These are phyloP conservation scores for Notolabrus celidotus DNA, from an alignment of 2,797 vertebrate genomes.

Conservation along the genomic window DNA sequence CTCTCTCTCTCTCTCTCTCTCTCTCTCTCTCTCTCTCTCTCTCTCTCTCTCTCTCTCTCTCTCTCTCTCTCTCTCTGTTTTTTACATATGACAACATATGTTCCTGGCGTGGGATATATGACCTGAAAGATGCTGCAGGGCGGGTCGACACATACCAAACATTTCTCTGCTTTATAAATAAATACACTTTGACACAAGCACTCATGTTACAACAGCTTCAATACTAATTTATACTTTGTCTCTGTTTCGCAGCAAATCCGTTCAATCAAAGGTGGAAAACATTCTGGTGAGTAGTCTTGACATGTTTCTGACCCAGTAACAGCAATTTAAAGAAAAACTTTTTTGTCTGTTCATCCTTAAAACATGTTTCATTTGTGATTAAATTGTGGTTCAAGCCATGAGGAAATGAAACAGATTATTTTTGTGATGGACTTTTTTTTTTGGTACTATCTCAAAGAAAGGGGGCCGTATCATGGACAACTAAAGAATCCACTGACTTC, in stretches of 20 bases:
- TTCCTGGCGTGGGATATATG: conserved; percentile 78
- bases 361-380: background rate
- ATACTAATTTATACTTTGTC: conserved; percentile 82
- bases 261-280: conserved; percentile 98
- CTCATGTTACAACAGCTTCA: conserved; percentile 76
- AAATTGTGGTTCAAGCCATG: background rate
- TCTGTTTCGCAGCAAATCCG: conserved; percentile 94
- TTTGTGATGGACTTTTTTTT: background rate
- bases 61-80: conserved; percentile 51
- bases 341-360: background rate
- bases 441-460: background rate
- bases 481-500: background rate
- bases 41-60: conserved; percentile 29
- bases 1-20: conserved; percentile 45
- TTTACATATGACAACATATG: conserved; percentile 79
- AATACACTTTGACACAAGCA: conserved; percentile 76
- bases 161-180: conserved; percentile 88
- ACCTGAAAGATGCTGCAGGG: conserved; percentile 76
- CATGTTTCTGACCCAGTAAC: background rate
- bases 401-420: background rate
- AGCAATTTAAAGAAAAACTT: background rate
- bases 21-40: conserved; percentile 25
- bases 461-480: too few relatives aligned
- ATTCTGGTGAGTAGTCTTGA: conserved; percentile 94
- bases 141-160: conserved; percentile 79